Conservation (phyloP, 2,888 invertebrate species). For the Kuschelorhynchus macadamiae region DNA sequence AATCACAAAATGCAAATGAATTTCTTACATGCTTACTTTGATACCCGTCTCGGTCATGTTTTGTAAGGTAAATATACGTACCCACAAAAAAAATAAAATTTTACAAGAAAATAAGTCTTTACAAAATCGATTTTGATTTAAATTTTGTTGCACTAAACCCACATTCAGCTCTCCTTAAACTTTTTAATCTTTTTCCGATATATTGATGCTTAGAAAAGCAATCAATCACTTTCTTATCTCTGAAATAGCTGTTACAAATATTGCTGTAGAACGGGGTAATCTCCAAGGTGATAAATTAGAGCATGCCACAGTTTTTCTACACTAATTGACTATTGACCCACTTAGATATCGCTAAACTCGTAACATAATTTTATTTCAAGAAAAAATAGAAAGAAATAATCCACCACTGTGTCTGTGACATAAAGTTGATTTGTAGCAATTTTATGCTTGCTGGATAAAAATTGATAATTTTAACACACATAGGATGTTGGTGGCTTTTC, state of each 20-base stretch:
- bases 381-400: slow-evolving; percentile 30
- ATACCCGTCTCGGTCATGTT: too few species aligned
- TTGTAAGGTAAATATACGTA: too few species aligned
- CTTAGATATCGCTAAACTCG: slow-evolving; percentile 8
- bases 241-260: slow-evolving; percentile 40
- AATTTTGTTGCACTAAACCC: too few species aligned
- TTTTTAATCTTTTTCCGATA: too few species aligned
- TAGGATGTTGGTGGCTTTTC: too few species aligned
- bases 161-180: too few species aligned
- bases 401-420: slow-evolving; percentile 12
- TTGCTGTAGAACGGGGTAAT: slow-evolving; percentile 30
- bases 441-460: slow-evolving; percentile 10
- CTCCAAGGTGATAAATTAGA: slow-evolving; percentile 39
- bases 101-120: too few species aligned
- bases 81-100: too few species aligned
- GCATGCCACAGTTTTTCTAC: slow-evolving; percentile 31
- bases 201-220: slow-evolving; percentile 16
- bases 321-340: slow-evolving; percentile 45
- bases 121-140: too few species aligned
- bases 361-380: slow-evolving; percentile 28
- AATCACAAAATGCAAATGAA: too few species aligned
- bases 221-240: slow-evolving; percentile 39
- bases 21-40: too few species aligned
- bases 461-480: too few species aligned
- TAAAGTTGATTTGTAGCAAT: slow-evolving; percentile 23